These are phyloP conservation scores for Pitta sordida DNA, from an alignment of 2,113 vertebrate species.

Conservation along the genomic window DNA sequence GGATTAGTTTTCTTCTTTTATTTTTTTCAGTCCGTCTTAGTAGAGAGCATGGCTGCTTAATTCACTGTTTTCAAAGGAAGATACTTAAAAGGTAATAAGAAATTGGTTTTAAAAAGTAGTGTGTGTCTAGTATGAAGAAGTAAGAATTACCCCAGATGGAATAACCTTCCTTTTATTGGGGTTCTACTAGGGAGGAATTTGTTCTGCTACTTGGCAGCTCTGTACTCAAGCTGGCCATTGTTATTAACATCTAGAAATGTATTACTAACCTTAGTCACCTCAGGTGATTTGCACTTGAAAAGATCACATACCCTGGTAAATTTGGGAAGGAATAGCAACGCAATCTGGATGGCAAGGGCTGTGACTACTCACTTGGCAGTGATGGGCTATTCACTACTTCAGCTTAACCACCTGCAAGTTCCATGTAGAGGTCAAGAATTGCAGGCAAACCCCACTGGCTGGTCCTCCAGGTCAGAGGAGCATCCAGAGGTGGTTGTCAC, in stretches of 20 bases:
- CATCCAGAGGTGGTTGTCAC: background rate
- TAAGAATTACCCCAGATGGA: background rate
- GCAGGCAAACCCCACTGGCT: background rate
- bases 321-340: constrained; percentile 3
- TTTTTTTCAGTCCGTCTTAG: background rate
- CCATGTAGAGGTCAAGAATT: background rate
- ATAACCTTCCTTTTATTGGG: background rate
- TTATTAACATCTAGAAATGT: constrained; percentile 41
- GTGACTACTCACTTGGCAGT: background rate
- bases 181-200: background rate
- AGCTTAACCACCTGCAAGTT: background rate
- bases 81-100: constrained; percentile 14
- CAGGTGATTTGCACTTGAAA: constrained; percentile 32
- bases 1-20: constrained; percentile 6
- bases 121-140: background rate
- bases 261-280: constrained; percentile 13
- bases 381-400: background rate
- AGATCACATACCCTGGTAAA: constrained; percentile 1
- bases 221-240: background rate
- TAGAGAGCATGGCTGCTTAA: background rate
- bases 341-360: background rate
- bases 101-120: background rate
- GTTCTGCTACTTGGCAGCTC: background rate
- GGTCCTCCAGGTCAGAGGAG: background rate
- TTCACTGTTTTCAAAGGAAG: background rate